Conservation (phyloP, 2,113 vertebrate species). For the Lucifuga dentata region DNA sequence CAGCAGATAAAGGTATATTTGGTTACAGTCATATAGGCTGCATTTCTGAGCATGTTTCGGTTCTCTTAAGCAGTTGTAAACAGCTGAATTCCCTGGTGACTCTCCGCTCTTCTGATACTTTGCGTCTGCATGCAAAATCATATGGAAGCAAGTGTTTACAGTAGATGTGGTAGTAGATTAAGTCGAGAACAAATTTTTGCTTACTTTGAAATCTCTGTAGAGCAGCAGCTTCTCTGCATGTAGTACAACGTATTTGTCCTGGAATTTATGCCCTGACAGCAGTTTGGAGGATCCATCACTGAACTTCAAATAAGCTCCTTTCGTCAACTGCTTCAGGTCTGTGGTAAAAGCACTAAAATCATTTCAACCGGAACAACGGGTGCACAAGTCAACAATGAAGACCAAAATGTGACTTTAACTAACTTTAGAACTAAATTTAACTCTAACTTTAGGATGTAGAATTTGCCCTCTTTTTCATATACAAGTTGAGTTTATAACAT, state of each 20-base stretch:
- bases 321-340: constrained; percentile 73
- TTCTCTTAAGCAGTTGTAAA: constrained; percentile 29
- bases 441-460: too few species aligned
- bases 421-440: too few species aligned
- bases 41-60: constrained; percentile 14
- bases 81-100: constrained; percentile 11
- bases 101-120: not conserved
- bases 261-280: constrained; percentile 93
- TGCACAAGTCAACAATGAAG: too few species aligned
- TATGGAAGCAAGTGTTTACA: constrained; percentile 21
- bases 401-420: not conserved
- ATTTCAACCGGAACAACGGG: not conserved
- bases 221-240: constrained; percentile 87
- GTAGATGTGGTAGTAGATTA: constrained; percentile 15
- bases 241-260: constrained; percentile 91
- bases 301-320: constrained; percentile 88
- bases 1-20: not conserved
- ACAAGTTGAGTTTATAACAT: too few species aligned
- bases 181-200: constrained; percentile 22
- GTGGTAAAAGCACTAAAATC: constrained; percentile 60
- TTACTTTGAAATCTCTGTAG: constrained; percentile 94
- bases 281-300: constrained; percentile 93
- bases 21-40: not conserved
- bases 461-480: too few species aligned
- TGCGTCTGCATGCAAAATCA: constrained; percentile 19